Evolutionary conservation across 2,888 invertebrate species (phyloP).

Genomic region (Cyrtodaria siliqua): DNA sequence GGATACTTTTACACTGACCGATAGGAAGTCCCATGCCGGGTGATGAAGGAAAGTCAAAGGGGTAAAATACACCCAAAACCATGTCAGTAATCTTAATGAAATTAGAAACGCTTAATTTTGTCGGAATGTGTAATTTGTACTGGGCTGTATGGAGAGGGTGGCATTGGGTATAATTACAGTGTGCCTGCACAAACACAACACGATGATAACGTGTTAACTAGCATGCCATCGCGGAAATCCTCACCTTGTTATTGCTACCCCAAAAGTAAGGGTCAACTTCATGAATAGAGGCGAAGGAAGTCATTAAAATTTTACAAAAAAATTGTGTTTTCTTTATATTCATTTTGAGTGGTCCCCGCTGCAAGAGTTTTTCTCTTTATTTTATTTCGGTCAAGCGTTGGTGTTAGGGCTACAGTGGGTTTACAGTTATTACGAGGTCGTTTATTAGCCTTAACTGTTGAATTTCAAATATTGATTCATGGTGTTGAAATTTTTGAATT

Average conservation of each 20-base stretch:
- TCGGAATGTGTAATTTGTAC: constrained; percentile 54
- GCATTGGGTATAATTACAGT: constrained; percentile 20
- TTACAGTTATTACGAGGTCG: not conserved
- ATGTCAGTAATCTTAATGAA: constrained; percentile 43
- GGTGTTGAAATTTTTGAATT: not conserved
- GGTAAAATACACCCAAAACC: constrained; percentile 4
- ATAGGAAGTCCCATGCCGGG: constrained; percentile 13
- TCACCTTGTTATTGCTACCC: too few species aligned
- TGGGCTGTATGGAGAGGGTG: constrained; percentile 1
- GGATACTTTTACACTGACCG: not conserved
- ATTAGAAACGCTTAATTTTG: constrained; percentile 57
- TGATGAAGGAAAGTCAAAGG: constrained; percentile 35
- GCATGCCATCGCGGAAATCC: too few species aligned
- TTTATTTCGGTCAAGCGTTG: not conserved
- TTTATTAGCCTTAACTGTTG: constrained; percentile 9
- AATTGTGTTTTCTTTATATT: too few species aligned
- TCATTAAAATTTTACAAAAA: too few species aligned
- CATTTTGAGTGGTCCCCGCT: too few species aligned
- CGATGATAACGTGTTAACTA: constrained; percentile 8
- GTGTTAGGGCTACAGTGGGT: not conserved
- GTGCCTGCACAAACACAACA: constrained; percentile 15
- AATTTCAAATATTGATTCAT: constrained; percentile 1
- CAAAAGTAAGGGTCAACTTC: too few species aligned
- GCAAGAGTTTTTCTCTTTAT: too few species aligned
- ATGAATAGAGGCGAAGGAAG: too few species aligned